Evolutionary conservation across 2,797 vertebrate genomes (phyloP).

Genomic region (Premnoplex brunnescens): DNA sequence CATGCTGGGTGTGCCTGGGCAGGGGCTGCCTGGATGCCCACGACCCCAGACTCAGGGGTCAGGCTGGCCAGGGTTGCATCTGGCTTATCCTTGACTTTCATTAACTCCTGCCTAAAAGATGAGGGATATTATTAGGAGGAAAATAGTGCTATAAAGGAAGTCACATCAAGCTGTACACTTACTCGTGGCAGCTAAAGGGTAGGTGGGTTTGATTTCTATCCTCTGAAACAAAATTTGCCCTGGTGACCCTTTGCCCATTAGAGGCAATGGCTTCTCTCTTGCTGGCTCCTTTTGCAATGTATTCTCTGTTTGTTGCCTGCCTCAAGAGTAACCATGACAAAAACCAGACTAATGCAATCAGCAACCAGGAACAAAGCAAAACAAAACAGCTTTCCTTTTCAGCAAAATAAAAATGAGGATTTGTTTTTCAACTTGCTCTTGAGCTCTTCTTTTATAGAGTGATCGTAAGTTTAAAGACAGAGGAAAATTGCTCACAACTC

Average conservation of each 20-base stretch:
- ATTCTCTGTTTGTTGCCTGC: background rate
- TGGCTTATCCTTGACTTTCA: background rate
- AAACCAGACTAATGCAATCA: constrained; percentile 40
- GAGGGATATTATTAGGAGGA: background rate
- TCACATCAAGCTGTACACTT: background rate
- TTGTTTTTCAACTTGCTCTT: constrained; percentile 50
- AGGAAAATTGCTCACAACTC: constrained; percentile 66
- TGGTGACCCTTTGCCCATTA: background rate
- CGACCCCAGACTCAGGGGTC: fast-evolving
- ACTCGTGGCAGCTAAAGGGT: background rate
- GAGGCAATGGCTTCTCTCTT: background rate
- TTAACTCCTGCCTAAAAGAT: background rate
- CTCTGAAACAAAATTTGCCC: background rate
- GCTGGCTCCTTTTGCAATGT: background rate
- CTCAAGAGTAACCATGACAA: background rate
- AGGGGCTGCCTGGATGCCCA: background rate
- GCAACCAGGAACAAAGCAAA: background rate
- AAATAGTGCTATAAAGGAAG: background rate
- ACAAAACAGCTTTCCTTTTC: background rate
- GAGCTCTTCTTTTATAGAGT: constrained; percentile 59
- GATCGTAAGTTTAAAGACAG: constrained; percentile 67
- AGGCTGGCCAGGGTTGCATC: background rate
- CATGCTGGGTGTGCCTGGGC: fast-evolving
- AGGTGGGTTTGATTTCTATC: background rate
- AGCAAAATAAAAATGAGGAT: constrained; percentile 8